Percentiles rank a stretch among this genome's conserved stretches.
phyloP scores from a whole-genome alignment of 2,113 vertebrate genomes.

The Loxodonta africana region DNA sequence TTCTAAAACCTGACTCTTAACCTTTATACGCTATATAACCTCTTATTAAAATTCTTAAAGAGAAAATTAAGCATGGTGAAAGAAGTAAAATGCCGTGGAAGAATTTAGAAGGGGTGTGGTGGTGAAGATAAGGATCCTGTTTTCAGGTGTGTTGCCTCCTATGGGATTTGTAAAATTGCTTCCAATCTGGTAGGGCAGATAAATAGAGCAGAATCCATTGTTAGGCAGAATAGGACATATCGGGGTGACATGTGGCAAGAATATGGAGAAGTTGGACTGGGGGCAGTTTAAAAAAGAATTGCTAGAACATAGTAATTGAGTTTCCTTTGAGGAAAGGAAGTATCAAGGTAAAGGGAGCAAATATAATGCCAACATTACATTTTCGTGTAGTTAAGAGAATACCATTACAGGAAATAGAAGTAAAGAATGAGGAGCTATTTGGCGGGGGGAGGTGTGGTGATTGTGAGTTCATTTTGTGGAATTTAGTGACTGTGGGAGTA shows the following conservation, averaged over 20 bases:
- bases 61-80: constrained; percentile 41
- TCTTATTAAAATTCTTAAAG: not conserved
- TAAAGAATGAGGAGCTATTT: not conserved
- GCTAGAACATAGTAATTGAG: not conserved
- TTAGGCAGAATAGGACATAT: not conserved
- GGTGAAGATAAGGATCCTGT: not conserved
- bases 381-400: constrained; percentile 48
- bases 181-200: not conserved
- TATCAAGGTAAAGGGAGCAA: not conserved
- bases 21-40: not conserved
- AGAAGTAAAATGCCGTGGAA: constrained; percentile 6
- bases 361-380: not conserved
- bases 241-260: not conserved
- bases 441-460: not conserved
- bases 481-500: constrained; percentile 48
- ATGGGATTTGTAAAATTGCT: constrained; percentile 14
- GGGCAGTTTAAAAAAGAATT: constrained; percentile 29
- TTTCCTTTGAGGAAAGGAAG: constrained; percentile 52
- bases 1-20: constrained; percentile 7
- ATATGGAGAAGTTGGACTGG: constrained; percentile 2
- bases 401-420: constrained; percentile 52
- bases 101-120: not conserved
- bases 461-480: constrained; percentile 34
- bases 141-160: not conserved
- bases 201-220: constrained; percentile 21